phyloP scores from a whole-genome alignment of 1,140 invertebrate species.

The Scylla paramamosain region DNA sequence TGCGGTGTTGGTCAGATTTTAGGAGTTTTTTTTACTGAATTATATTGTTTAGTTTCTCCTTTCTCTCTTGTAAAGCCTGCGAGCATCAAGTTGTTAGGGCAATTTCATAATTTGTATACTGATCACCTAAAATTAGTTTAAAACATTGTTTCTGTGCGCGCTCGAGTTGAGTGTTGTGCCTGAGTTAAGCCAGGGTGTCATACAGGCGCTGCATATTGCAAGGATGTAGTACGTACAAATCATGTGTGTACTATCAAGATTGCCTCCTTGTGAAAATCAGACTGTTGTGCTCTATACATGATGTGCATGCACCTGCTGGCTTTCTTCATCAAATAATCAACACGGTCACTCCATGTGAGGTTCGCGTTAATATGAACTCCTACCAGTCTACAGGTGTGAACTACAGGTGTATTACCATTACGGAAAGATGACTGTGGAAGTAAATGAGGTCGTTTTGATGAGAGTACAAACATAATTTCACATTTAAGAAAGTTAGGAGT shows the following conservation, averaged over 20 bases:
- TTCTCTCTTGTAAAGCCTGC: background rate
- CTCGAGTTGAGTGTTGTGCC: background rate
- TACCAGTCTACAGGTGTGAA: too few relatives aligned
- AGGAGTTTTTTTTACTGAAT: background rate
- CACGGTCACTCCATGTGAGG: background rate
- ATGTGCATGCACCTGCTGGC: background rate
- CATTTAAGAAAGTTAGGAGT: too few relatives aligned
- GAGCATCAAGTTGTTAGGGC: too few relatives aligned
- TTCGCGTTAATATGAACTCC: too few relatives aligned
- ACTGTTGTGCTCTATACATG: too few relatives aligned
- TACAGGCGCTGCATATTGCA: too few relatives aligned
- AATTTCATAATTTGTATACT: background rate
- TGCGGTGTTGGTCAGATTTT: background rate
- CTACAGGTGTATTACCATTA: too few relatives aligned
- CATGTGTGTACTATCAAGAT: too few relatives aligned
- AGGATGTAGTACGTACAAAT: too few relatives aligned
- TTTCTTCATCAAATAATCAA: background rate
- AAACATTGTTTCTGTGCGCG: background rate
- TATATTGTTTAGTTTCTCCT: background rate
- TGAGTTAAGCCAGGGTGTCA: too few relatives aligned
- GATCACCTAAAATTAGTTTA: background rate
- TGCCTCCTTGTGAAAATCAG: too few relatives aligned
- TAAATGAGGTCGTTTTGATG: background rate
- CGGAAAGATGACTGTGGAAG: background rate
- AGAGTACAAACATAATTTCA: too few relatives aligned